Evolutionary conservation across 2,113 vertebrate species (phyloP).

Genomic region (Chlorodrepanis virens): DNA sequence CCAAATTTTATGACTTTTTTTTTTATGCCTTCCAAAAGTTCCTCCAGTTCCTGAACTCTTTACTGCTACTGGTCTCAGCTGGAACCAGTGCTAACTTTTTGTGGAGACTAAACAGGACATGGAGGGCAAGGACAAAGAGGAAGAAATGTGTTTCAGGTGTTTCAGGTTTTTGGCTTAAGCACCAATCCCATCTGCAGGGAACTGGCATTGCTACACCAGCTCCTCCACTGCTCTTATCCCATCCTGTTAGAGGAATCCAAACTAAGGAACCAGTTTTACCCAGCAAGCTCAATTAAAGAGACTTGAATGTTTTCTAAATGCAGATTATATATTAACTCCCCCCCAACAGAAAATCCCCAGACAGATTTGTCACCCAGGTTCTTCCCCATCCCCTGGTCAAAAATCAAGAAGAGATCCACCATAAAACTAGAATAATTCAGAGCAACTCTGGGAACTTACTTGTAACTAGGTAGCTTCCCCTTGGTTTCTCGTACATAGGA

Average conservation of each 20-base stretch:
- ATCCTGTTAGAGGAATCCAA: not conserved
- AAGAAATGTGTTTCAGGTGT: not conserved
- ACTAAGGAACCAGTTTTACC: not conserved
- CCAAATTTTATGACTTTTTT: not conserved
- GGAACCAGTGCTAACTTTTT: not conserved
- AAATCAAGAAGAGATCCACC: not conserved
- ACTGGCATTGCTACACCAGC: rapidly evolving
- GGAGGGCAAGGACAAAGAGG: not conserved
- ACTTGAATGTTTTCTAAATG: not conserved
- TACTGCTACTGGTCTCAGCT: not conserved
- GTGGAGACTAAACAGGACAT: not conserved
- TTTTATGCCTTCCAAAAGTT: not conserved
- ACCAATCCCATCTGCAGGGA: not conserved
- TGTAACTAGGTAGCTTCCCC: constrained; percentile 99
- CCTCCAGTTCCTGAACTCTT: not conserved
- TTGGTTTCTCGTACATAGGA: constrained; percentile 99
- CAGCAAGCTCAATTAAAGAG: not conserved
- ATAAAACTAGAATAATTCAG: constrained; percentile 5
- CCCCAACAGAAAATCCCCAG: not conserved
- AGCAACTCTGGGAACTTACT: constrained; percentile 81
- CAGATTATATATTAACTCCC: not conserved
- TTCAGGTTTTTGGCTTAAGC: not conserved
- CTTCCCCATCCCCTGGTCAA: not conserved
- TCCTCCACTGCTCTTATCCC: not conserved
- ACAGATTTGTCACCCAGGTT: not conserved